Base-by-base conservation (phyloP, 2,113 vertebrate species). In the Crotalus horridus region DNA sequence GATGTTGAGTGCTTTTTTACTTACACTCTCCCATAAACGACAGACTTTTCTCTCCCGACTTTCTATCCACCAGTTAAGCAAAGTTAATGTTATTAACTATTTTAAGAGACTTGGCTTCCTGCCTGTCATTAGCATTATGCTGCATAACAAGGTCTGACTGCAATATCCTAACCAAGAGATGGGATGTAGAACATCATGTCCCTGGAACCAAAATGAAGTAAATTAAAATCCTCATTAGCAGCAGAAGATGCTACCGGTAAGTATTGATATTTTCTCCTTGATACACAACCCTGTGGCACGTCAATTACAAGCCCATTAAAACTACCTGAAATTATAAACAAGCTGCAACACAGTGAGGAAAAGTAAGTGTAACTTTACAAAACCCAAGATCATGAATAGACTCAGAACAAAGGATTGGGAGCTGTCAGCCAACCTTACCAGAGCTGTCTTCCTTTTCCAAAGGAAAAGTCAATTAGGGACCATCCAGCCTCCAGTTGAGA, bases 191-290 rank as follows among this genome's bases (percentile, higher is more conserved):
- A 95, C 96, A 96, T 97, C 96, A 96, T 95, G 93, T 90, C 29
- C 94, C 94, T 94, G 90, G 93, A 96, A 90, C 87, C 90, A 94
- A 91, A 96, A 94, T 0, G 95, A 96, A 95, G 95, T 93, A 94
- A 96, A 96, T 95, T 94, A 90, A 95, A 97, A 94, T 94, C 94
- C 95, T 97, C 94, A 97, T 97, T 96, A 97, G 95, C 93, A 96
- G 92, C 93, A 90, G 85, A 96, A 94, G 90, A 93, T 95, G 96
- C 96, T 97, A 51, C 48, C 48, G 8, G 8, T 51, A 97, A 96
- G 96, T 97, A 97, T 95, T 97, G 96, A 95, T 93, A 95, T 96
- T 96, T 96, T 95, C 96, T 94, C 93, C 96, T 96, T 93, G 95
- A 95, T n/a, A 93, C 93, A 94, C 0, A 59, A 61, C 29, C 33